Evolutionary conservation across 2,797 vertebrate species (phyloP).

Genomic region (Hydrophis major): DNA sequence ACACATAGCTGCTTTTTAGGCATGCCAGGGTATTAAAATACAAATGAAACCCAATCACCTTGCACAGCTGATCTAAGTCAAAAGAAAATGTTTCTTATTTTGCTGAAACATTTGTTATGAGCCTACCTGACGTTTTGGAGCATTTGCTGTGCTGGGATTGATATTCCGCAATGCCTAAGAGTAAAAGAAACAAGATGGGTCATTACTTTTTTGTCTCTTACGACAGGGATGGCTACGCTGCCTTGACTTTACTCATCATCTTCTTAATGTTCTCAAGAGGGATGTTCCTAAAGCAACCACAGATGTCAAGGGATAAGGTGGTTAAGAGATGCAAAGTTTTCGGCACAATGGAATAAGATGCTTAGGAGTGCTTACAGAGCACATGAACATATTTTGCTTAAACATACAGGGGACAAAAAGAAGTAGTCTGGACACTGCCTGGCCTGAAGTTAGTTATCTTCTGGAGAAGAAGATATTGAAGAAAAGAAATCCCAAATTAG

Average conservation of each 20-base stretch:
- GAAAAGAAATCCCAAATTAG: conserved; percentile 51
- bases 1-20: conserved; percentile 14
- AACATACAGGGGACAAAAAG: conserved; percentile 48
- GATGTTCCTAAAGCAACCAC: conserved; percentile 69
- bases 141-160: conserved; percentile 82
- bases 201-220: conserved; percentile 74
- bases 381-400: conserved; percentile 37
- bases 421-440: conserved; percentile 30
- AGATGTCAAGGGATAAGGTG: conserved; percentile 66
- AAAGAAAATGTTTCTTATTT: conserved; percentile 58
- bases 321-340: conserved; percentile 63
- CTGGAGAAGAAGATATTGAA: conserved; percentile 52
- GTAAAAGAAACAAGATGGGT: conserved; percentile 78
- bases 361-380: conserved; percentile 52
- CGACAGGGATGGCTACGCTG: conserved; percentile 70
- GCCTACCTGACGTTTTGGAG: conserved; percentile 84
- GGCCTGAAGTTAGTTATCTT: conserved; percentile 62
- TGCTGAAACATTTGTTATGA: conserved; percentile 76
- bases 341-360: conserved; percentile 60
- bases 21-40: background rate
- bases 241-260: conserved; percentile 64
- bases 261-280: conserved; percentile 62
- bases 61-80: conserved; percentile 60
- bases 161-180: conserved; percentile 84
- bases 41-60: conserved; percentile 42